A percentile compares a stretch with the other conserved stretches of the same genome.
Conservation (phyloP, 2,888 invertebrate genomes). For the Galeopsomyia nigrocyanea region DNA sequence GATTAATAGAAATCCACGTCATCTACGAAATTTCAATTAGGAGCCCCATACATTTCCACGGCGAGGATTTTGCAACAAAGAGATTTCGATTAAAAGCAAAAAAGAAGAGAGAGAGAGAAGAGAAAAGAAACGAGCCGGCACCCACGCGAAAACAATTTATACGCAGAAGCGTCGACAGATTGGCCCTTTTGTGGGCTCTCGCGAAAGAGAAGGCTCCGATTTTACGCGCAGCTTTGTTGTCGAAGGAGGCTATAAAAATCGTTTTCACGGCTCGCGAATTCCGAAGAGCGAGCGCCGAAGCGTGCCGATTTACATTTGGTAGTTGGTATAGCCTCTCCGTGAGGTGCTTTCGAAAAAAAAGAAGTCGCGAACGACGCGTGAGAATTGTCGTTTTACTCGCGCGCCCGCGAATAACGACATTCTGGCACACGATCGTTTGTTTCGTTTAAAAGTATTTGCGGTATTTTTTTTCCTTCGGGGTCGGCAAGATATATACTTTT, state of each 20-base stretch:
- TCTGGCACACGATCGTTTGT: no score
- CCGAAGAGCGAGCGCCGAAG: conserved; percentile 31
- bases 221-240: conserved; percentile 34
- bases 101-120: conserved; percentile 19
- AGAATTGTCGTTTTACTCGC: conserved; percentile 18
- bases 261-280: conserved; percentile 50
- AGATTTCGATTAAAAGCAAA: conserved; percentile 23
- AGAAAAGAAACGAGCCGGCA: conserved; percentile 32
- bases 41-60: conserved; percentile 53
- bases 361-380: not conserved
- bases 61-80: conserved; percentile 44
- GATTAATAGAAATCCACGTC: no score
- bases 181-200: conserved; percentile 51
- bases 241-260: conserved; percentile 33
- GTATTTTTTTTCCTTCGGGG: conserved; percentile 39
- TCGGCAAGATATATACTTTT: conserved; percentile 42
- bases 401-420: conserved; percentile 33
- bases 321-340: conserved; percentile 5
- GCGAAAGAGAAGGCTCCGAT: conserved; percentile 28
- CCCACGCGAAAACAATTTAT: conserved; percentile 46
- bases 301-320: conserved; percentile 31
- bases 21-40: conserved; percentile 62
- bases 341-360: conserved; percentile 33
- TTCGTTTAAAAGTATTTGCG: conserved; percentile 41
- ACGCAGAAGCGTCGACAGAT: conserved; percentile 52